Percentiles rank a stretch among this genome's conserved stretches.
Conservation (phyloP, 2,113 vertebrate species). For the Antennarius striatus region DNA sequence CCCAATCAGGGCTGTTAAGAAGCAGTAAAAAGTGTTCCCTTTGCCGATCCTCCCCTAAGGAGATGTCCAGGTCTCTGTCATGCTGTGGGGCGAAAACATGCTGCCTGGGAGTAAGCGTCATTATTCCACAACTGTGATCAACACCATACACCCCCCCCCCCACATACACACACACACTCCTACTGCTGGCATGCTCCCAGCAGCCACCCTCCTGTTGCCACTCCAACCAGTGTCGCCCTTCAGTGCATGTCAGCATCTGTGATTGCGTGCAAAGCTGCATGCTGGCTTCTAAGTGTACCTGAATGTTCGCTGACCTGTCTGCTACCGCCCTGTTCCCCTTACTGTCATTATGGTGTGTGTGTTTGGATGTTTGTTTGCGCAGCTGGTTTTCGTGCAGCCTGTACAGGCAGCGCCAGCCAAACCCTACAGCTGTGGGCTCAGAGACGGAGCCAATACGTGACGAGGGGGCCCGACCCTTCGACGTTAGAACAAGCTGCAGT, state of each 20-base stretch:
- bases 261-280: neutral
- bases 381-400: slow-evolving; percentile 67
- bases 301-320: slow-evolving; percentile 23
- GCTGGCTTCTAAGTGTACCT: slow-evolving; percentile 44
- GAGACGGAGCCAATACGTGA: slow-evolving; percentile 55
- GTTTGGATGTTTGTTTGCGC: slow-evolving; percentile 69
- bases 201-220: slow-evolving; percentile 28
- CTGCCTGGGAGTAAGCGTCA: slow-evolving; percentile 31
- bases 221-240: slow-evolving; percentile 11
- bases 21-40: slow-evolving; percentile 68
- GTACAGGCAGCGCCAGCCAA: slow-evolving; percentile 58
- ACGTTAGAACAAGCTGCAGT: slow-evolving; percentile 62
- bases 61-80: slow-evolving; percentile 53
- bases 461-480: slow-evolving; percentile 61
- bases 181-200: slow-evolving; percentile 2
- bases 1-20: slow-evolving; percentile 71
- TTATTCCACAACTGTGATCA: slow-evolving; percentile 49
- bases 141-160: slow-evolving; percentile 21
- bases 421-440: slow-evolving; percentile 62
- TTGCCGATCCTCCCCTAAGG: slow-evolving; percentile 58
- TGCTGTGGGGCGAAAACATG: slow-evolving; percentile 30
- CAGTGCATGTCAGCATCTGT: slow-evolving; percentile 12
- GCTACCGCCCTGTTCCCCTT: slow-evolving; percentile 32
- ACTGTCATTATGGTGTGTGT: slow-evolving; percentile 33
- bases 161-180: neutral